Percentiles rank a stretch among this genome's conserved stretches.
These are phyloP conservation scores for Pomatostomus ruficeps DNA, from an alignment of 2,113 vertebrate genomes.

Conservation along the genomic window DNA sequence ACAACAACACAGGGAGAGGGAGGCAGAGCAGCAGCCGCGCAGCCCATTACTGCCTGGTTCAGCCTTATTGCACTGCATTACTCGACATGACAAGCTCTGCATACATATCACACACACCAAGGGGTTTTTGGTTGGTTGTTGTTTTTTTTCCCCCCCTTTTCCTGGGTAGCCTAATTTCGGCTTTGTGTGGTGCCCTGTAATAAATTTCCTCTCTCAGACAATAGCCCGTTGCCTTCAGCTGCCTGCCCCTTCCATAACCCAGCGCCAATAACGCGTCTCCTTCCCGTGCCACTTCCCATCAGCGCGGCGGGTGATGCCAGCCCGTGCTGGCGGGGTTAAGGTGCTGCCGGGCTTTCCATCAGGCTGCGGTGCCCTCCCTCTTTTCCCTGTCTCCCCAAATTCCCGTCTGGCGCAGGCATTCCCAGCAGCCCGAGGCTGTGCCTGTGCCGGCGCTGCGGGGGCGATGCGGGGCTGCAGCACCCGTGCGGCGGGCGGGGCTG, in stretches of 20 bases:
- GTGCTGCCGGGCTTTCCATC: not conserved
- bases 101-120: conserved; percentile 25
- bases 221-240: not conserved
- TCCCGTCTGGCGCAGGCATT: not conserved
- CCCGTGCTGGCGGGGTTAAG: not conserved
- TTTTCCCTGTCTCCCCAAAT: not conserved
- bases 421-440: not conserved
- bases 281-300: not conserved
- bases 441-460: not conserved
- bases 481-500: rapidly evolving
- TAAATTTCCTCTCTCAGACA: conserved; percentile 33
- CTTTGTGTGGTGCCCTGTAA: conserved; percentile 7
- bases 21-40: not conserved
- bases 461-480: not conserved
- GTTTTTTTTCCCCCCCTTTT: not conserved
- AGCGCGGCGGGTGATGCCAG: not conserved
- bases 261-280: not conserved
- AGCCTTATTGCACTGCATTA: not conserved
- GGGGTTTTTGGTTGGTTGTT: not conserved
- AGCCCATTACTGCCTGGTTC: conserved; percentile 27
- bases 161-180: conserved; percentile 28
- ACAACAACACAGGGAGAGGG: not conserved
- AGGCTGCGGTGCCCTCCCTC: not conserved
- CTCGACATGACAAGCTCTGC: conserved; percentile 13
- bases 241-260: not conserved